Conservation (phyloP, 2,888 invertebrate genomes). For the Epirrhoe alternata region DNA sequence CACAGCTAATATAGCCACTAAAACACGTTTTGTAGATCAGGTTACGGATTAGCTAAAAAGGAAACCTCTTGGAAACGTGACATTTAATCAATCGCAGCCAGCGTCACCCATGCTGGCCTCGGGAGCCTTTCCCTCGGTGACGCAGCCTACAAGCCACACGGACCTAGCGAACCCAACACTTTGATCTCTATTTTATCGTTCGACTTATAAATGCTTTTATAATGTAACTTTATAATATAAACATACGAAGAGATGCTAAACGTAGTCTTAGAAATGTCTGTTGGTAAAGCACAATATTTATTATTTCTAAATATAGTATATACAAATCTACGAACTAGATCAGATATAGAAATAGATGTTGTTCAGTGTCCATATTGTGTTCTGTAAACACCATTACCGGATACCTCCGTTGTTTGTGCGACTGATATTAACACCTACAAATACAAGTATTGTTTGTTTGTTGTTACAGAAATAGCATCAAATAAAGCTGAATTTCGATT, state of each 20-base stretch:
- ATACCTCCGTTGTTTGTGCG: constrained; percentile 21
- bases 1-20: constrained; percentile 22
- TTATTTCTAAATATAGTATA: not conserved
- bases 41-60: constrained; percentile 36
- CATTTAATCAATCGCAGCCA: constrained; percentile 50
- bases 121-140: constrained; percentile 62
- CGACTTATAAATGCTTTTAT: no score
- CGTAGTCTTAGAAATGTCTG: no score
- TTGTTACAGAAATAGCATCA: constrained; percentile 5
- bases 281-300: not conserved
- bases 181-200: constrained; percentile 1
- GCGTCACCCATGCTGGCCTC: constrained; percentile 56
- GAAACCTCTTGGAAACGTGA: constrained; percentile 41
- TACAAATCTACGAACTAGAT: not conserved
- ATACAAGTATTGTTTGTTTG: constrained; percentile 17
- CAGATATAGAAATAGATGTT: not conserved
- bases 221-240: no score
- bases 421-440: constrained; percentile 16
- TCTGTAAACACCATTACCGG: constrained; percentile 18
- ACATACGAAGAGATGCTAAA: no score
- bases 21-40: constrained; percentile 33
- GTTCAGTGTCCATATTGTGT: constrained; percentile 17
- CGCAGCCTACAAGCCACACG: constrained; percentile 42
- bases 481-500: constrained; percentile 4
- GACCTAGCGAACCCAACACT: constrained; percentile 10